Percentiles rank a stretch among this genome's conserved stretches.
phyloP scores from a whole-genome alignment of 2,888 invertebrate genomes.

The Trachelus stipa region DNA sequence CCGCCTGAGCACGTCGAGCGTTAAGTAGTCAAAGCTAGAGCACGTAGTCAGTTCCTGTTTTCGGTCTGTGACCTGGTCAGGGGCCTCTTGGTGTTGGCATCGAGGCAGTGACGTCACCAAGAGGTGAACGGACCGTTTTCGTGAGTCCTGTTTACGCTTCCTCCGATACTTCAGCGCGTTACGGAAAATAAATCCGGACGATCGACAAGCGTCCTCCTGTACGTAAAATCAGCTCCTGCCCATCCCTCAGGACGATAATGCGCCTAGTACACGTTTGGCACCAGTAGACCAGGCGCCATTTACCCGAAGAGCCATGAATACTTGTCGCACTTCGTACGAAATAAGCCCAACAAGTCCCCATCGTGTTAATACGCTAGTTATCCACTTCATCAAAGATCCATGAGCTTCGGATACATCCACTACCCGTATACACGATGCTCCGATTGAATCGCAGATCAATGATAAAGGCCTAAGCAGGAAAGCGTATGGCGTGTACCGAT shows the following conservation, averaged over 20 bases:
- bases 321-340: neutral
- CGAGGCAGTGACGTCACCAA: constrained; percentile 14
- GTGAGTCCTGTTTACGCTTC: constrained; percentile 20
- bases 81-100: constrained; percentile 12
- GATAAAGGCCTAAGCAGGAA: neutral
- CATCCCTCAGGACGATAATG: neutral
- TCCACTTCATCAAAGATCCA: neutral
- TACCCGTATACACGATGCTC: neutral
- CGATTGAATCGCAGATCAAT: neutral
- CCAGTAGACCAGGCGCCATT: neutral
- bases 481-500: neutral
- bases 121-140: constrained; percentile 27
- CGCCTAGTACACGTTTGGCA: neutral
- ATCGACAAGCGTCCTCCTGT: neutral
- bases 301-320: neutral
- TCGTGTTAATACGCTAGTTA: neutral
- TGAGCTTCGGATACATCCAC: neutral
- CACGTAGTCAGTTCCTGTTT: constrained; percentile 23
- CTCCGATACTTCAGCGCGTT: constrained; percentile 6
- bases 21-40: constrained; percentile 5
- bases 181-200: neutral
- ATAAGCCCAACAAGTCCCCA: neutral
- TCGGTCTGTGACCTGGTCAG: constrained; percentile 27
- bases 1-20: neutral
- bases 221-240: neutral